Evolutionary conservation across 2,888 invertebrate species (phyloP).

Genomic region (Crossocerus cetratus): DNA sequence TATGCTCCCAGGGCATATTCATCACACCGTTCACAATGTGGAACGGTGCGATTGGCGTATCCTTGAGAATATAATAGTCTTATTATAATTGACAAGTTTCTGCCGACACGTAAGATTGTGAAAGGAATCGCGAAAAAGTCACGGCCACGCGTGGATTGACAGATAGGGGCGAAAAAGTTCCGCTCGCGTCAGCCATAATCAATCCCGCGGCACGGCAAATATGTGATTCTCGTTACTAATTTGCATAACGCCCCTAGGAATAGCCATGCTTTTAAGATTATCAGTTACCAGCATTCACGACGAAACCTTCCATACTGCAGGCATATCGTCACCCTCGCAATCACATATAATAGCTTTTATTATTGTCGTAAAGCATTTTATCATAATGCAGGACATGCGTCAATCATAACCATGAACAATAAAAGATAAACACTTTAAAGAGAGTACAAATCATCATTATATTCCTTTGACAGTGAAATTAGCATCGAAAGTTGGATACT

Average conservation of each 20-base stretch:
- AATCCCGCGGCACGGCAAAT: neutral
- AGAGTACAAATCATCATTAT: too few relatives aligned
- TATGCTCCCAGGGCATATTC: neutral
- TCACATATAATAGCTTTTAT: too few relatives aligned
- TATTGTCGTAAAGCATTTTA: too few relatives aligned
- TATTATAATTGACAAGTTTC: slow-evolving; percentile 13
- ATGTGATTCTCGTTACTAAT: neutral
- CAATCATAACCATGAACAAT: too few relatives aligned
- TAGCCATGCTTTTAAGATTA: slow-evolving; percentile 4
- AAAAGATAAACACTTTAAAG: too few relatives aligned
- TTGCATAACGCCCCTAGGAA: slow-evolving; percentile 1
- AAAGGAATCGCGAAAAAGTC: slow-evolving; percentile 12
- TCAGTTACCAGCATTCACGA: slow-evolving; percentile 4
- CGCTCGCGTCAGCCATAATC: neutral
- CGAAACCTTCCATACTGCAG: neutral
- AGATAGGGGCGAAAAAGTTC: neutral
- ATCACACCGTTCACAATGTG: neutral
- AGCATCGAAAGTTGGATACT: slow-evolving; percentile 97
- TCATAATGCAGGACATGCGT: too few relatives aligned
- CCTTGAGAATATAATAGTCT: slow-evolving; percentile 14
- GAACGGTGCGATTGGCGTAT: neutral
- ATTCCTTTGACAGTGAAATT: slow-evolving; percentile 75
- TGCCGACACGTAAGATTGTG: neutral
- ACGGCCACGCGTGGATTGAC: slow-evolving; percentile 2
- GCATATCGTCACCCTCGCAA: too few relatives aligned